Base-by-base conservation (phyloP, 2,797 vertebrate genomes). In the Cynopterus sphinx region DNA sequence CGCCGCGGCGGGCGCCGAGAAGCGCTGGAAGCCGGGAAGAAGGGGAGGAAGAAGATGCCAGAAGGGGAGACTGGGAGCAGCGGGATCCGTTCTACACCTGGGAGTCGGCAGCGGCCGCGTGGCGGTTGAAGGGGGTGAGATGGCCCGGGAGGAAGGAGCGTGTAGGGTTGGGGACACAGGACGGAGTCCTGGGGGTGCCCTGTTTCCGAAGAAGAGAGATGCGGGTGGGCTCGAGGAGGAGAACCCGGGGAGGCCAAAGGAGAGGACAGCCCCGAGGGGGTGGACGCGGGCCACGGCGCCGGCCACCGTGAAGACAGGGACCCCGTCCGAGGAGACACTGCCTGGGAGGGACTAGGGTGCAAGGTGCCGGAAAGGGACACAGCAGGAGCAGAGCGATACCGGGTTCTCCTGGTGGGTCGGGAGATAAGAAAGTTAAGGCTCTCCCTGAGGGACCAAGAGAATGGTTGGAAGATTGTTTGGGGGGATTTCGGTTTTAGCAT, bases 361-460 rank as follows among this genome's bases (percentile, higher is more conserved):
- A 36, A 55, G 11, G 51, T 4, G 31, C 67, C 39, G 28, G 36
- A 75, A 24, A 12, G 17, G 61, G 55, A 21, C 7, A 8, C 1
- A 3, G 11, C 0, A 31, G 9, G 31, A 31, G 5, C 39, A 55
- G 43, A 73, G 9, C 1, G 15, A 9, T 19, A 0, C 21, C 16
- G 17, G 21, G 24, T 33, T 49, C n/a, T 59, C 28, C 16, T 4
- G 10, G 10, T 13, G 21, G 70, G 33, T 36, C 15, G 17, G 53
- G 67, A 68, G 51, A 43, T 28, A 17, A 65, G 46, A 31, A 16
- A 65, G 49, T 16, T 8, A n/a, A 59, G 49, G 11, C 15, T 21
- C 49, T 6, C 43, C 36, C 67, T n/a, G 4, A 24, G 15, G 46
- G 5, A 59, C 36, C 57, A n/a, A 21, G 2, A 33, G 31, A 22